Base-by-base conservation (phyloP, 2,797 vertebrate genomes). In the Linurgus olivaceus region DNA sequence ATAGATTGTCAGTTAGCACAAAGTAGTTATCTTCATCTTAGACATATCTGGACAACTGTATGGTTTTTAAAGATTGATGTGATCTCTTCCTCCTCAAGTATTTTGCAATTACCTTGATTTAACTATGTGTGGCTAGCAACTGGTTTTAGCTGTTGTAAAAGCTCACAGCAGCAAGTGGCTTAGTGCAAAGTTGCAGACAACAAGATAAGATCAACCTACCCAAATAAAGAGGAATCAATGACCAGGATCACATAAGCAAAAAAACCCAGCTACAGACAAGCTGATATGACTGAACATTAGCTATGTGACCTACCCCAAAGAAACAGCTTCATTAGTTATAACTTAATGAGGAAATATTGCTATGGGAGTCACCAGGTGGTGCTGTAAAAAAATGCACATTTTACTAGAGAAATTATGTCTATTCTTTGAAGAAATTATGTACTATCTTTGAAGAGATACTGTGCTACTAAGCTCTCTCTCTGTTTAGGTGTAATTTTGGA, bases 351-450 rank as follows among this genome's bases (percentile, higher is more conserved):
- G 29, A 90, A 90, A 44, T 55, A 71, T 17, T 62, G n/a, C 42
- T 37, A 57, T 2, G 5, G 48, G 67, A 92, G 59, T 90, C 80
- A 93, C 29, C 80, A 92, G 80, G 45, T 88, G 77, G 74, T 95
- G 55, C 76, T 92, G n/a, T 86, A 90, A 76, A 93, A 95, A 94
- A 96, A 81, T 13, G 4, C 7, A 76, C 21, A 44, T 78, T 81
- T 92, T 76, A 71, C 29, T 55, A 19, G 13, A 82, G 71, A 70
- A 87, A 66, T 38, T 13, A 37, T 29, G 15, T 44, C 14, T 24
- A 9, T 25, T 45, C 9, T 90, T 88, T 89, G 57, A 13, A 79
- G 55, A 66, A 87, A 66, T 38, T 12, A n/a, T 29, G 17, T 51
- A 26, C 14, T 29, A 4, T 28, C 7, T 90, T 88, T 80, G 42